Evolutionary conservation across 2,888 invertebrate species (phyloP), one percentile per base, ranked within the genome.

Genomic region (Odontocolon sp.): DNA sequence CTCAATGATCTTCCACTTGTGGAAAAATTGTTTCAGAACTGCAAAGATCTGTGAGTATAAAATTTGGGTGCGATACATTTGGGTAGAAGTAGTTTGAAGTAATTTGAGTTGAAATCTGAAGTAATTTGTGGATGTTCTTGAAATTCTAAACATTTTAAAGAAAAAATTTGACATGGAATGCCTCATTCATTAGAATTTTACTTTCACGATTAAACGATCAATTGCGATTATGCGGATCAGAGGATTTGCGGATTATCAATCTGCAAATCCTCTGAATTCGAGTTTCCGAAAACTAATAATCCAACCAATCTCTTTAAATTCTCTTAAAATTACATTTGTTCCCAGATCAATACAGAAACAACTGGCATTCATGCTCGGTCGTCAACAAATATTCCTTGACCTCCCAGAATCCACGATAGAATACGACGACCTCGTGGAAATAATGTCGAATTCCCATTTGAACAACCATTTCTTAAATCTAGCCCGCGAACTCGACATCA

Each of bases 401-500:
- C 90, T 98, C 33, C 92, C 92, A 52, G 94, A 95, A 80, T 92
- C 93, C 0, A 91, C 93, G 47, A 86, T 91, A 0, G 93, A 94
- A 78, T 94, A 95, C 76, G 94, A 96, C 85, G 95, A 96, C 85
- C 95, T 97, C 84, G 82, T 89, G 0, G 97, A 97, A 84, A 98
- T 99, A 80, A 95, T 99, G 92, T 96, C 97, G 1, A 99, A 99
- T 91, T 94, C 96, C 1, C 96, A 98, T 85, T 93, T 99, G 78
- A 99, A 97, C 90, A 95, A 96, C 82, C 96, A 98, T 88, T 99
- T 99, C 90, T 92, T 97, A 31, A 96, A 96, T 84, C 92, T 99
- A 79, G 99, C 95, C 2, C 94, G 99, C 90, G 99, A 99, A 92
- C 93, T 99, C 84, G 99, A 99, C 90, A 98, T 99, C 81, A 96